Percentiles rank a stretch among this genome's conserved stretches.
These are phyloP conservation scores for Crocallis elinguaria DNA, from an alignment of 2,888 invertebrate species.

Conservation along the genomic window DNA sequence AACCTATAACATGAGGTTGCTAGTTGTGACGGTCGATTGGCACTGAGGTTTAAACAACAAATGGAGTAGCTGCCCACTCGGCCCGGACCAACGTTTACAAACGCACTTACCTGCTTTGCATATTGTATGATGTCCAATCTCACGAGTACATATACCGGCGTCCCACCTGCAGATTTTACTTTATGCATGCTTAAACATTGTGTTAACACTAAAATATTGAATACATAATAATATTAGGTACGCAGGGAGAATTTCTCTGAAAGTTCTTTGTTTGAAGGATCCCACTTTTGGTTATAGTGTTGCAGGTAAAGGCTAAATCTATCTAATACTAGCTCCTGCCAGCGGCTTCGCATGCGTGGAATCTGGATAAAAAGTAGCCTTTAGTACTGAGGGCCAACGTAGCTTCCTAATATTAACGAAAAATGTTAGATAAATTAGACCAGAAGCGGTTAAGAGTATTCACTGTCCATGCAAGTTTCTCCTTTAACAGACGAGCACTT, in stretches of 20 bases:
- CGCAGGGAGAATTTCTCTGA: background rate
- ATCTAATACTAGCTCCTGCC: no score
- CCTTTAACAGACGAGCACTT: no score
- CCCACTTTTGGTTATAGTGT: slow-evolving; percentile 7
- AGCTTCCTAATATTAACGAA: no score
- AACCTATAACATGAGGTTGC: background rate
- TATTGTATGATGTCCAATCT: slow-evolving; percentile 34
- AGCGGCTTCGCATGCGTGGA: no score
- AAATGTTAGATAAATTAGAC: no score
- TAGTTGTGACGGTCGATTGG: slow-evolving; percentile 6
- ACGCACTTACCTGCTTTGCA: slow-evolving; percentile 29
- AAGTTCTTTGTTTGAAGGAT: background rate
- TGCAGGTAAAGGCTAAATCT: background rate
- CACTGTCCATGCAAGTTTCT: no score
- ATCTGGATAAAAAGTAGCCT: no score
- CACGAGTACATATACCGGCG: slow-evolving; percentile 14
- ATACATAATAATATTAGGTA: slow-evolving; percentile 6
- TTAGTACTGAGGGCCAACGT: no score
- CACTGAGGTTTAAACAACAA: slow-evolving; percentile 18
- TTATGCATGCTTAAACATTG: slow-evolving; percentile 24
- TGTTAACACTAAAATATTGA: slow-evolving; percentile 19
- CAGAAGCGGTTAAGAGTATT: no score
- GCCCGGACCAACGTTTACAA: slow-evolving; percentile 12
- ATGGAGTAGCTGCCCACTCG: slow-evolving; percentile 13
- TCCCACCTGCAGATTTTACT: slow-evolving; percentile 21